These are phyloP conservation scores for Pseudomugil gertrudae DNA, from an alignment of 2,797 vertebrate species.

Conservation along the genomic window DNA sequence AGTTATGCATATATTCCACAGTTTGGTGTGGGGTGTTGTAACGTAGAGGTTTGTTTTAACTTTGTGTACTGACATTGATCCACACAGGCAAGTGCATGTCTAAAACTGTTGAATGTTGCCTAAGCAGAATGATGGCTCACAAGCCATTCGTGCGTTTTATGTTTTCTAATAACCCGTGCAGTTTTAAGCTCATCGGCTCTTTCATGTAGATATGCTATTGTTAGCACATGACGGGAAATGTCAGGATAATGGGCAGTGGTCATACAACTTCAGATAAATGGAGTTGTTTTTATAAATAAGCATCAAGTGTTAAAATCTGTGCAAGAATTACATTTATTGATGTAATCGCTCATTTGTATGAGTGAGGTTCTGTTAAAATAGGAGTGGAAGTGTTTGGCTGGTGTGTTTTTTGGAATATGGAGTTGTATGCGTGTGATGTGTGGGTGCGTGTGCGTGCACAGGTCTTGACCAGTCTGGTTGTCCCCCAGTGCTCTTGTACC, in stretches of 20 bases:
- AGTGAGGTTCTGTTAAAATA: constrained; percentile 51
- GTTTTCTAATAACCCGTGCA: constrained; percentile 42
- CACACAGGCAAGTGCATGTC: constrained; percentile 50
- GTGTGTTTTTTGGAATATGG: constrained; percentile 1
- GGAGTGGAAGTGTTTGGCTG: constrained; percentile 13
- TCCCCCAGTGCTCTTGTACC: constrained; percentile 72
- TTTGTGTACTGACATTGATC: constrained; percentile 46
- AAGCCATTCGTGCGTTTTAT: constrained; percentile 25
- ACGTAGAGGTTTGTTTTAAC: constrained; percentile 36
- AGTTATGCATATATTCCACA: constrained; percentile 70
- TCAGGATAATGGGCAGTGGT: constrained; percentile 60
- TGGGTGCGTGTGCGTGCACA: constrained; percentile 6
- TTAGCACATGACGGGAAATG: constrained; percentile 66
- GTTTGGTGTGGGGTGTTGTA: constrained; percentile 51
- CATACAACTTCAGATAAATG: constrained; percentile 55
- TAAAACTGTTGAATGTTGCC: constrained; percentile 72
- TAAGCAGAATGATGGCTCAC: constrained; percentile 49
- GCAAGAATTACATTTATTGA: constrained; percentile 54
- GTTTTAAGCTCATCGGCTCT: constrained; percentile 56
- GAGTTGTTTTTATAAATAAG: constrained; percentile 52
- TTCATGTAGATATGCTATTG: constrained; percentile 54
- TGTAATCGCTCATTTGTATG: constrained; percentile 57
- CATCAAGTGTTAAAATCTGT: constrained; percentile 56
- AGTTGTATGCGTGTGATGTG: constrained; percentile 21
- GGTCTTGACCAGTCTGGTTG: constrained; percentile 35